These are phyloP conservation scores for Achroia grisella DNA, from an alignment of 1,140 invertebrate genomes.

Conservation along the genomic window DNA sequence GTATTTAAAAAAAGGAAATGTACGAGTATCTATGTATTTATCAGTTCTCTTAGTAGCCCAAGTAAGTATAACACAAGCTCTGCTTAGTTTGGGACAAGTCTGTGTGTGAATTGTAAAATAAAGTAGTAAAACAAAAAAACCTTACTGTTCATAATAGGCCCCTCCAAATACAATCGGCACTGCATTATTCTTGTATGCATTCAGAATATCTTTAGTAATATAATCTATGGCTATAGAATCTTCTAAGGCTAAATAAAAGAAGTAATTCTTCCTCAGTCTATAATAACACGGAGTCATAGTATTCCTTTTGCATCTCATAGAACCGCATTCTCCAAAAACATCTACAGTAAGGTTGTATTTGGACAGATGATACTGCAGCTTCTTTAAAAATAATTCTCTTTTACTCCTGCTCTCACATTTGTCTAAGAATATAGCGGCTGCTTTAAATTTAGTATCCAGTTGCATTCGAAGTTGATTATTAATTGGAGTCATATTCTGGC, in stretches of 20 bases:
- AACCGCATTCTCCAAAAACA: slow-evolving; percentile 79
- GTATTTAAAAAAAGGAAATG: too few relatives aligned
- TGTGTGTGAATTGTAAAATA: too few relatives aligned
- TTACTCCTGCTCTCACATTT: slow-evolving; percentile 75
- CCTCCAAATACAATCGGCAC: slow-evolving; percentile 73
- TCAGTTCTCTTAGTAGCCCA: too few relatives aligned
- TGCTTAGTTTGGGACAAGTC: too few relatives aligned
- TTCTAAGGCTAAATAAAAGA: slow-evolving; percentile 81
- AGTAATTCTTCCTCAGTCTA: slow-evolving; percentile 71
- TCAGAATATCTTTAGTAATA: slow-evolving; percentile 76
- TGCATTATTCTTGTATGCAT: slow-evolving; percentile 58
- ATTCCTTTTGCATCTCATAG: slow-evolving; percentile 32
- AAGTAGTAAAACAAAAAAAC: too few relatives aligned
- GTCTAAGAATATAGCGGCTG: slow-evolving; percentile 77
- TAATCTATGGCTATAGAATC: slow-evolving; percentile 77
- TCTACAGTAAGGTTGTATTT: slow-evolving; percentile 71
- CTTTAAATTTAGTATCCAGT: slow-evolving; percentile 46
- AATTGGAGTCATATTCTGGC: slow-evolving; percentile 28
- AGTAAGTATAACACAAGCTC: too few relatives aligned
- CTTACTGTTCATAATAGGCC: slow-evolving; percentile 23
- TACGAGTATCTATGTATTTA: too few relatives aligned
- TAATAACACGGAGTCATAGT: slow-evolving; percentile 55
- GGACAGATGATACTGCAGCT: slow-evolving; percentile 73
- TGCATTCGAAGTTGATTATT: slow-evolving; percentile 18
- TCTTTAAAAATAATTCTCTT: slow-evolving; percentile 74